These are phyloP conservation scores for Latrodectus elegans DNA, from an alignment of 2,888 invertebrate species.

Conservation along the genomic window DNA sequence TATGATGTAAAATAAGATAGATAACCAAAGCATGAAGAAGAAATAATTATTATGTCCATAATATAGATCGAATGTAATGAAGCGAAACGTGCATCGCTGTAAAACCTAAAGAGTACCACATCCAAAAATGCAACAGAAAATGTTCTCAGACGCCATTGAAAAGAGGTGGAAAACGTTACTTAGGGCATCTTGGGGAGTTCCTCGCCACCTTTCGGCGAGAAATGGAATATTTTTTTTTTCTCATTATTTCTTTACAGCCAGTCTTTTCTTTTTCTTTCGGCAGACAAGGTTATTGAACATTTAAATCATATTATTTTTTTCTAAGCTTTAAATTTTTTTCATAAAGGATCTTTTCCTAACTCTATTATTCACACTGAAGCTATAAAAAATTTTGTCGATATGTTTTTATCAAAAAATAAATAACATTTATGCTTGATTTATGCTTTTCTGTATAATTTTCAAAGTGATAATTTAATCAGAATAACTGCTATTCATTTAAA, in stretches of 20 bases:
- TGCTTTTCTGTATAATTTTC: too few species aligned
- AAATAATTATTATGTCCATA: constrained; percentile 19
- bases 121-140: constrained; percentile 4
- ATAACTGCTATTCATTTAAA: too few species aligned
- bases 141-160: not conserved
- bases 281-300: not conserved
- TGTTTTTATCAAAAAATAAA: too few species aligned
- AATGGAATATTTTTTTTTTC: constrained; percentile 1
- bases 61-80: not conserved
- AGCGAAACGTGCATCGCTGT: not conserved
- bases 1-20: not conserved
- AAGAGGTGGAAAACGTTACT: constrained; percentile 24
- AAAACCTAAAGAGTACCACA: constrained; percentile 1
- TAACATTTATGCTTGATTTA: too few species aligned
- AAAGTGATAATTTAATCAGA: too few species aligned
- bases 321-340: not conserved
- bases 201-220: constrained; percentile 32
- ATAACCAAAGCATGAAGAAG: constrained; percentile 24
- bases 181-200: not conserved
- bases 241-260: not conserved
- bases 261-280: not conserved
- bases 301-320: not conserved
- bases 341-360: too few species aligned
- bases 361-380: too few species aligned
- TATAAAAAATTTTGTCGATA: too few species aligned